These are phyloP conservation scores for Torymus aiolomorphi DNA, from an alignment of 2,888 invertebrate genomes.

Conservation along the genomic window DNA sequence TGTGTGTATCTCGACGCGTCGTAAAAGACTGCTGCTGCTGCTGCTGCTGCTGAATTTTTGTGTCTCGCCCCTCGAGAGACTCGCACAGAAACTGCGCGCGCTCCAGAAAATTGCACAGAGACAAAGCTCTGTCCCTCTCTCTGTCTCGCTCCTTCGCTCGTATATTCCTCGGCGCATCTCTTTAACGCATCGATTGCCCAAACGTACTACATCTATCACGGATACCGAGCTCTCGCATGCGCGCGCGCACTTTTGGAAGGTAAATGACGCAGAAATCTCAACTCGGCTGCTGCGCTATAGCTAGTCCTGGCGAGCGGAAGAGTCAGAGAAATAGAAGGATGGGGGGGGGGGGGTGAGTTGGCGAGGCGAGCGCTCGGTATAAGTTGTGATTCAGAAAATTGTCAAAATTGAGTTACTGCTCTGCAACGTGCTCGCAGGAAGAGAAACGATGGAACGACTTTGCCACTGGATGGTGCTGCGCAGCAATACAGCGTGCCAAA, in stretches of 20 bases:
- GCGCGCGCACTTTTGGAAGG: no score
- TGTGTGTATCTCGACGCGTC: no score
- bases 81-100: neutral
- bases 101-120: conserved; percentile 14
- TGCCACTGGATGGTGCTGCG: neutral
- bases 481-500: no score
- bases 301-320: neutral
- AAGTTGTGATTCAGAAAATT: conserved; percentile 38
- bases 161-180: no score
- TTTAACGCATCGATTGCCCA: no score
- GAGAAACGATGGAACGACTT: conserved; percentile 4
- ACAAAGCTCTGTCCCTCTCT: neutral
- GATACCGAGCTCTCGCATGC: no score
- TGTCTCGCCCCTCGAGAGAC: neutral
- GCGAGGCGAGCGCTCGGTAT: neutral
- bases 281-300: no score
- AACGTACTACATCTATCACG: no score
- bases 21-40: neutral
- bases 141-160: neutral
- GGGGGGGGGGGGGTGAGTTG: neutral
- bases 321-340: neutral
- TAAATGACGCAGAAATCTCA: no score
- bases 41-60: neutral
- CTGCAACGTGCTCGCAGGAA: neutral
- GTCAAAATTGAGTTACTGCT: conserved; percentile 40